A percentile compares a stretch with the other conserved stretches of the same genome.
These are phyloP conservation scores for Strigamia transsilvanica DNA, from an alignment of 2,888 invertebrate species.

Conservation along the genomic window DNA sequence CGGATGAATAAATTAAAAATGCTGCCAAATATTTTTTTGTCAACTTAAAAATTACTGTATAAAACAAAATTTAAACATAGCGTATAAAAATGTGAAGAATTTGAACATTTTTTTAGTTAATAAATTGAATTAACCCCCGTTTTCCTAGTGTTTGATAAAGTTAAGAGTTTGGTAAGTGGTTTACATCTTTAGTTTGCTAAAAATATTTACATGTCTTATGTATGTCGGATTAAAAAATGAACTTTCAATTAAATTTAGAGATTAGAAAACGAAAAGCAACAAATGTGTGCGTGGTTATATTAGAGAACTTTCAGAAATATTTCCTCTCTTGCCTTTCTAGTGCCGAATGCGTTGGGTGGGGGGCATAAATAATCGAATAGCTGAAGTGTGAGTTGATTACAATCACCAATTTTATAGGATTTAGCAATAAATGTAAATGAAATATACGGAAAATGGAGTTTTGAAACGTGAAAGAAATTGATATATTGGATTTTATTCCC, in stretches of 20 bases:
- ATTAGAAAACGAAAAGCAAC: not conserved
- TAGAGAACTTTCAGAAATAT: not conserved
- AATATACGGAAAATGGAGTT: not conserved
- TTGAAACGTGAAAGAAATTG: not conserved
- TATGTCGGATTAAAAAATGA: not conserved
- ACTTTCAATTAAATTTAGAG: not conserved
- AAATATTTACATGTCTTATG: constrained; percentile 41
- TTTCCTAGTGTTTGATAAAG: constrained; percentile 21
- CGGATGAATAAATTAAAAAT: not conserved
- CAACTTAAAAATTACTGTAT: constrained; percentile 12
- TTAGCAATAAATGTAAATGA: constrained; percentile 16
- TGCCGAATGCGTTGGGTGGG: constrained; percentile 4
- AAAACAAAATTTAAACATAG: not conserved
- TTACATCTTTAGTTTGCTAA: constrained; percentile 47
- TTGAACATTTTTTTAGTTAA: too few relatives aligned
- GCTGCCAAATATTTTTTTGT: constrained; percentile 48
- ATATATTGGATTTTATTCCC: not conserved
- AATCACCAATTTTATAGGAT: not conserved
- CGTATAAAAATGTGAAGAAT: not conserved
- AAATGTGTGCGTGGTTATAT: not conserved
- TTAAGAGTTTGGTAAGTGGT: constrained; percentile 9
- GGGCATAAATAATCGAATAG: not conserved
- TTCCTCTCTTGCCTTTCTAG: constrained; percentile 41
- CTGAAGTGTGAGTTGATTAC: not conserved
- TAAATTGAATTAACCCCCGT: not conserved